Conservation (phyloP, 2,113 vertebrate genomes). For the Poicephalus gulielmi region DNA sequence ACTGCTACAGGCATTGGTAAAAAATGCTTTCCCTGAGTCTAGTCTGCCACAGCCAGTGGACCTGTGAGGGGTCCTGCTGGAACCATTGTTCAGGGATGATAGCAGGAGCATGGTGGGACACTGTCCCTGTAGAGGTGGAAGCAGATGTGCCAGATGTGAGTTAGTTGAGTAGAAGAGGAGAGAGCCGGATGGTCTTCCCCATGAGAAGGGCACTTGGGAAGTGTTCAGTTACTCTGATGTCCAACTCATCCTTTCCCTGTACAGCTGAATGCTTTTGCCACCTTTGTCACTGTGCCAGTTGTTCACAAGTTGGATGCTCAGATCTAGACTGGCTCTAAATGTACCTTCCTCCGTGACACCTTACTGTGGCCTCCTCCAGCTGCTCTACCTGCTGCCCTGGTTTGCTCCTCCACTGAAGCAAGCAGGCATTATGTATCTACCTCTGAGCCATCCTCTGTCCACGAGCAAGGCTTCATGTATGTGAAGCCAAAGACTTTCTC, state of each 20-base stretch:
- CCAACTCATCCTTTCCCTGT: background rate
- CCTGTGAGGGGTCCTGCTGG: background rate
- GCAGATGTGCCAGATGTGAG: background rate
- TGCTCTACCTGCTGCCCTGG: background rate
- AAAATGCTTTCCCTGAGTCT: background rate
- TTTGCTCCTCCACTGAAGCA: background rate
- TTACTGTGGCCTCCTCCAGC: background rate
- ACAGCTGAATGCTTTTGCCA: background rate
- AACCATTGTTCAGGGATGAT: background rate
- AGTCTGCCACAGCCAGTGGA: rapidly evolving
- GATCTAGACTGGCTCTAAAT: background rate
- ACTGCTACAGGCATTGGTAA: background rate
- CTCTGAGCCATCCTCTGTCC: background rate
- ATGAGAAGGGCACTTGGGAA: background rate
- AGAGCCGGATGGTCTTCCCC: background rate
- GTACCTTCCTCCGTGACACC: background rate
- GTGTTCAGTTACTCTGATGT: background rate
- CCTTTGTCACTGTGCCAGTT: rapidly evolving
- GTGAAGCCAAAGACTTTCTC: background rate
- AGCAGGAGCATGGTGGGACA: rapidly evolving
- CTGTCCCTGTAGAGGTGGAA: background rate
- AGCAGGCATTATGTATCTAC: background rate
- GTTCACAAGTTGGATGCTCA: background rate
- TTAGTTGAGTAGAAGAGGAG: background rate
- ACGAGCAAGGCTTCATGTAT: background rate